phyloP scores from a whole-genome alignment of 2,797 vertebrate species.

The Phyllotis vaccarum region DNA sequence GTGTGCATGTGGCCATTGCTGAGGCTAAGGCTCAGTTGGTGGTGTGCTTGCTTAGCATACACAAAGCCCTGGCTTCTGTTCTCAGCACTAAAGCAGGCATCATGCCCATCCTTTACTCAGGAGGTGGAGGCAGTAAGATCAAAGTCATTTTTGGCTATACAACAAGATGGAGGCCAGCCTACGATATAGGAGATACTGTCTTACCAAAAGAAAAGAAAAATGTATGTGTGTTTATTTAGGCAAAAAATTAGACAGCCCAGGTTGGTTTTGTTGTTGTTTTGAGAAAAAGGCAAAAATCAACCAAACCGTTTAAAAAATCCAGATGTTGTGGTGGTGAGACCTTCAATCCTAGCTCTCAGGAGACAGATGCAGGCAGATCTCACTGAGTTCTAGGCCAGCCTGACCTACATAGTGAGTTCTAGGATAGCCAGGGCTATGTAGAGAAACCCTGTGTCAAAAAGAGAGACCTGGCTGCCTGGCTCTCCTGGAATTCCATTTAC shows the following conservation, averaged over 20 bases:
- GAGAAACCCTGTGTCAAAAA: not conserved
- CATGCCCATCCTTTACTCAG: not conserved
- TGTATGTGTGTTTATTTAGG: not conserved
- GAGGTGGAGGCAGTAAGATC: not conserved
- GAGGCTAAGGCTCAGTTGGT: not conserved
- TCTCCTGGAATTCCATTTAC: not conserved
- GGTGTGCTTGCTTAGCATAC: not conserved
- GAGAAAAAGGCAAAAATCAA: not conserved
- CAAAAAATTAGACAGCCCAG: not conserved
- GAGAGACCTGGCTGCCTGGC: not conserved
- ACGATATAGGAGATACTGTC: not conserved
- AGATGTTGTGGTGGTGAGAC: not conserved
- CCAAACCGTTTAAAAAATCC: not conserved
- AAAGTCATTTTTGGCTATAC: not conserved
- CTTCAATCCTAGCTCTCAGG: not conserved
- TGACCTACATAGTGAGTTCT: not conserved
- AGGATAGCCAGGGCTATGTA: not conserved
- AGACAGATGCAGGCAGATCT: not conserved
- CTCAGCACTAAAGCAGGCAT: not conserved
- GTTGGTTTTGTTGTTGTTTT: not conserved
- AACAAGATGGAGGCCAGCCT: not conserved
- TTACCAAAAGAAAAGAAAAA: not conserved
- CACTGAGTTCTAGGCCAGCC: not conserved
- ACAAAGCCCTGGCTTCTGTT: not conserved
- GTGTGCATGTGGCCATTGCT: not conserved